Base-by-base conservation (phyloP, 2,888 invertebrate genomes). In the Boloria euphrosyne region DNA sequence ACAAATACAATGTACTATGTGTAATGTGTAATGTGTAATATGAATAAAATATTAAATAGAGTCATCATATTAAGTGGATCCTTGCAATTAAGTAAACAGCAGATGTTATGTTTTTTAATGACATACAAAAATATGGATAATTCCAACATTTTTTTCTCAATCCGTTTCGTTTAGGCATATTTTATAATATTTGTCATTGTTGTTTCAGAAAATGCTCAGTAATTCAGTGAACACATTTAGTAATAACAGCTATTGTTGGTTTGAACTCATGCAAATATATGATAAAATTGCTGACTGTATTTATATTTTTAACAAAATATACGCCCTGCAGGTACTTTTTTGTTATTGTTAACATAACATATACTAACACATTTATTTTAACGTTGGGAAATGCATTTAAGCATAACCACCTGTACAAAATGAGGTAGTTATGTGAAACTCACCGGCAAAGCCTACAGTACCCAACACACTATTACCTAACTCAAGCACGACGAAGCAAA, bases 221-320 rank as follows among this genome's bases (percentile, higher is more conserved):
- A 75, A 77, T 38, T 69, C 78, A 3, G 70, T 71, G 60, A 58
- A 72, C 75, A 22, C 72, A 38, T 54, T 70, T 68, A 59, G 50
- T 65, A 66, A 72, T 38, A 69, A 65, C n/a, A 68, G 75, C 13
- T 80, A 78, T 66, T 80, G 82, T 70, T 87, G 87, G 87, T 83
- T 80, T 64, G 87, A 87, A 74, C 73, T 88, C 16, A 88, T 87
- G 86, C 81, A 83, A 75, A 85, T 87, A 62, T 88, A 87, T 72
- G 84, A 87, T 70, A 83, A 85, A 77, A 73, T 84, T 57, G 79
- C 84, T 3, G 87, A 87, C 61, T 80, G 81, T 58, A 72, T 85
- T 64, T 75, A 77, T 67, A 58, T 83, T 27, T 87, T 86, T 58
- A 86, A 87, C 71, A 71, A 80, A 70, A 86, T 87, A 46, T 87